Conservation (phyloP, 2,113 vertebrate genomes). For the Entelurus aequoreus region DNA sequence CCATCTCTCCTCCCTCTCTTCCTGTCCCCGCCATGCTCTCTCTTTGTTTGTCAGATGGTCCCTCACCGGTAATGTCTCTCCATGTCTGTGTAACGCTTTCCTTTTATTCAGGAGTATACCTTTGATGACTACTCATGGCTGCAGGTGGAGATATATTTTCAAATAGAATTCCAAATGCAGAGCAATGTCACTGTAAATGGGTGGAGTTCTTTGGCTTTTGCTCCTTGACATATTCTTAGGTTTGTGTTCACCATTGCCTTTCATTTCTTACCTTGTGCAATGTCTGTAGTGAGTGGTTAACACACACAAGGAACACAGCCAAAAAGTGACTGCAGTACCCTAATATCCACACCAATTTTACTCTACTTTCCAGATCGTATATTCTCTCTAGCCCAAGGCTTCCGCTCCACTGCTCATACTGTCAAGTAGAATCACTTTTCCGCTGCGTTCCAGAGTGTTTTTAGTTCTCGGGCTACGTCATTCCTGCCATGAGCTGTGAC, state of each 20-base stretch:
- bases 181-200: neutral
- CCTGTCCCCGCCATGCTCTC: conserved; percentile 42
- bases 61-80: conserved; percentile 22
- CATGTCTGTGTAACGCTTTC: neutral
- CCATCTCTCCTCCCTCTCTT: conserved; percentile 51
- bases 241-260: neutral
- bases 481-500: conserved; percentile 13
- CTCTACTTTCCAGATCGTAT: conserved; percentile 26
- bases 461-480: conserved; percentile 34
- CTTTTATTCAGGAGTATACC: too few species aligned
- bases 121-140: neutral
- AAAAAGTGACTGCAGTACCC: conserved; percentile 1
- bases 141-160: conserved; percentile 13
- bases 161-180: neutral
- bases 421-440: conserved; percentile 47
- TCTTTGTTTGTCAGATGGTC: conserved; percentile 34
- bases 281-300: conserved; percentile 18
- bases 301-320: conserved; percentile 21
- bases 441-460: conserved; percentile 28
- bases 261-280: conserved; percentile 8
- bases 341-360: conserved; percentile 5
- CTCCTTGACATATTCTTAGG: neutral
- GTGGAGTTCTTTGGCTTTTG: conserved; percentile 16
- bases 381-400: conserved; percentile 29
- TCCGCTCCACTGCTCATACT: conserved; percentile 26